Evolutionary conservation across 37 sponge, comb jelly and placozoan genomes (phyloP).

Genomic region (Beroe ovata): DNA sequence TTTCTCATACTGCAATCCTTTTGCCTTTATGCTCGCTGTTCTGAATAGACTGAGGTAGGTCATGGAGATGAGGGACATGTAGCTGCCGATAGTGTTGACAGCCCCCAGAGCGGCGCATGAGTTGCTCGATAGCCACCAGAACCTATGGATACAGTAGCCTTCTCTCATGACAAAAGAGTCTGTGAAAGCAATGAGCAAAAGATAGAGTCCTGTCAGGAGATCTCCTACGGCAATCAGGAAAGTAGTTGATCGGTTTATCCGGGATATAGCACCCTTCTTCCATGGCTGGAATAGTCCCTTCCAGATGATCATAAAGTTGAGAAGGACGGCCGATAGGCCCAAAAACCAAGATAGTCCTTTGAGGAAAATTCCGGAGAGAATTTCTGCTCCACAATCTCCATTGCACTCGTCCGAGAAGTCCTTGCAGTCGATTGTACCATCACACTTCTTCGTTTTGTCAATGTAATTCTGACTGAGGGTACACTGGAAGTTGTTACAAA

Average conservation of each 20-base stretch:
- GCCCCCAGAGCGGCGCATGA: neutral
- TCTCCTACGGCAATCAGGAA: neutral
- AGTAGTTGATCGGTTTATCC: neutral
- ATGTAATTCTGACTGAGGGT: neutral
- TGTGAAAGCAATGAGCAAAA: neutral
- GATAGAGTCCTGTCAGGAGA: neutral
- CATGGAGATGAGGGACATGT: neutral
- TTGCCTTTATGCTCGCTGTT: neutral
- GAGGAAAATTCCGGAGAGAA: neutral
- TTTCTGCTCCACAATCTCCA: neutral
- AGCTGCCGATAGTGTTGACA: conserved; percentile 1
- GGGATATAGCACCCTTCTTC: neutral
- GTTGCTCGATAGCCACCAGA: neutral
- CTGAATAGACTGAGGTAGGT: conserved; percentile 4
- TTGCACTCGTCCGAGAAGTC: conserved; percentile 13
- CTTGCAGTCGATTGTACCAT: neutral
- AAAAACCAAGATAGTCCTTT: neutral
- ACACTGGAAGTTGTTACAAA: conserved; percentile 10
- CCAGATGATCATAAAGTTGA: neutral
- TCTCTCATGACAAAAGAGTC: neutral
- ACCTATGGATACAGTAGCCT: neutral
- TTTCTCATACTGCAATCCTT: neutral
- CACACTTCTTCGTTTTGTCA: neutral
- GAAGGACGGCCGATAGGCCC: neutral
- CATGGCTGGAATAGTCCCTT: neutral